Evolutionary conservation across 2,113 vertebrate species (phyloP).

Genomic region (Chiloscyllium plagiosum): DNA sequence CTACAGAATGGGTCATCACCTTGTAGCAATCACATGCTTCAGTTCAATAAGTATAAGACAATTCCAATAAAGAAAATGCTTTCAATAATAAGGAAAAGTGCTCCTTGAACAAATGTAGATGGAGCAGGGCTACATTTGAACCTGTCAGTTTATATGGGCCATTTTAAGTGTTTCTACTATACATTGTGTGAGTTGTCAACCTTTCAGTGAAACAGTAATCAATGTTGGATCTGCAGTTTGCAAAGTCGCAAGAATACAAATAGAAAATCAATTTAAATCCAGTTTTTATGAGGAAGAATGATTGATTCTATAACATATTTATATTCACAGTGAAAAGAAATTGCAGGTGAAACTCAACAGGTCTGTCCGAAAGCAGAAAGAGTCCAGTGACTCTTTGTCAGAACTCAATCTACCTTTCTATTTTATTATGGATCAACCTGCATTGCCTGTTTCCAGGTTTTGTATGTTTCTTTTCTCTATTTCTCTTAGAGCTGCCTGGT

Average conservation of each 20-base stretch:
- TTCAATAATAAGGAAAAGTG: neutral
- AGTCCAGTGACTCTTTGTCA: too few relatives aligned
- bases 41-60: neutral
- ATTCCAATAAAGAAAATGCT: neutral
- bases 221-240: neutral
- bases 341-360: too few relatives aligned
- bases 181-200: neutral
- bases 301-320: neutral
- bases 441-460: neutral
- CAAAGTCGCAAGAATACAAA: neutral
- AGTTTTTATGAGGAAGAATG: neutral
- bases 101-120: neutral
- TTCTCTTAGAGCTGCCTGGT: neutral
- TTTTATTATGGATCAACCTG: neutral
- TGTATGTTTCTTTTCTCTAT: neutral
- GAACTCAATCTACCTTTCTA: neutral
- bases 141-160: neutral
- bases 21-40: neutral
- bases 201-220: neutral
- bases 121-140: neutral
- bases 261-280: constrained; percentile 23
- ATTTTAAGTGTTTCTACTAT: neutral
- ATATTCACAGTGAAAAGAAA: neutral
- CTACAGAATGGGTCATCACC: neutral
- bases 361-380: too few relatives aligned